Evolutionary conservation across 35 echinoderm and acorn worm species (phyloP).

Genomic region (Lytechinus pictus): DNA sequence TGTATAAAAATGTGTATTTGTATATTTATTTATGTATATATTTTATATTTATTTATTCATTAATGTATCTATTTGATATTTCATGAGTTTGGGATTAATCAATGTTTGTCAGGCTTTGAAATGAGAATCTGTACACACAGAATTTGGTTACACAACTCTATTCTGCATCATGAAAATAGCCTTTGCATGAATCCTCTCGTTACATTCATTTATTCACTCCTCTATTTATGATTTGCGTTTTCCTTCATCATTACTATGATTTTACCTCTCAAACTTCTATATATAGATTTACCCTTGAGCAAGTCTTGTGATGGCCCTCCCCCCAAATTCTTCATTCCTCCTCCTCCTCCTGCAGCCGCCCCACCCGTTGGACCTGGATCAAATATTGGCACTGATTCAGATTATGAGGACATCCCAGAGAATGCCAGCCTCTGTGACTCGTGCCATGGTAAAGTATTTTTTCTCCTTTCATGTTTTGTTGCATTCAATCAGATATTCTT

Average conservation of each 20-base stretch:
- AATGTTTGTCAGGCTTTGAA: neutral
- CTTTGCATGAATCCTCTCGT: neutral
- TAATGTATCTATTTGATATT: too few relatives aligned
- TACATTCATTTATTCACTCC: neutral
- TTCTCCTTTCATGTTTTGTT: neutral
- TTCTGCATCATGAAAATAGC: neutral
- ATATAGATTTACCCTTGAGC: conserved; percentile 39
- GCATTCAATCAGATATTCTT: too few relatives aligned
- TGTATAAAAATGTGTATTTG: too few relatives aligned
- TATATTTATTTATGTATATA: too few relatives aligned
- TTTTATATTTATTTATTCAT: too few relatives aligned
- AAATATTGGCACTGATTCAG: conserved; percentile 8
- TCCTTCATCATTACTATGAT: neutral
- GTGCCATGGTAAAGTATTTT: conserved; percentile 7
- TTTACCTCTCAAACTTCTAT: neutral
- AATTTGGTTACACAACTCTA: neutral
- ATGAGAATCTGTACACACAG: neutral
- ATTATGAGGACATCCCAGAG: conserved; percentile 46
- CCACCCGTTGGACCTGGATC: conserved; percentile 11
- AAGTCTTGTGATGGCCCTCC: conserved; percentile 47
- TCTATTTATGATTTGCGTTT: neutral
- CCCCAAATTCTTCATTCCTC: conserved; percentile 48
- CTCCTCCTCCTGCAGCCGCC: conserved; percentile 29
- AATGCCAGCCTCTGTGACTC: conserved; percentile 45
- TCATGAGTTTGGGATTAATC: too few relatives aligned